These are phyloP conservation scores for Bombyx mori DNA, from an alignment of 1,140 invertebrate species.

Conservation along the genomic window DNA sequence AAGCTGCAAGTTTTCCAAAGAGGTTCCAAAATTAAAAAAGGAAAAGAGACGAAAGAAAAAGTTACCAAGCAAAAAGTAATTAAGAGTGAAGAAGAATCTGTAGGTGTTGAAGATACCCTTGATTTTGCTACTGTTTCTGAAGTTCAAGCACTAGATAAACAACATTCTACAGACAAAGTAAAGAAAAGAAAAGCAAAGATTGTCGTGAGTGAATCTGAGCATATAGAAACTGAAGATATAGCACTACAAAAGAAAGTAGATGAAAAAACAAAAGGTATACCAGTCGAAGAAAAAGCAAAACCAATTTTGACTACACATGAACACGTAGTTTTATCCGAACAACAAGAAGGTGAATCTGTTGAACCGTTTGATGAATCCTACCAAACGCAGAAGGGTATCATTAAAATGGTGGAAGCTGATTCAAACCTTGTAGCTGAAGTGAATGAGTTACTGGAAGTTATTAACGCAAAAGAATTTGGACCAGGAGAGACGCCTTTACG, in stretches of 20 bases:
- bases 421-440: slow-evolving; percentile 78
- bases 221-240: slow-evolving; percentile 74
- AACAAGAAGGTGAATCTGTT: slow-evolving; percentile 71
- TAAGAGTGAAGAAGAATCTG: slow-evolving; percentile 25
- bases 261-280: slow-evolving; percentile 47
- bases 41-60: slow-evolving; percentile 56
- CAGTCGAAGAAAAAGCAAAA: slow-evolving; percentile 64
- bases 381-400: slow-evolving; percentile 72
- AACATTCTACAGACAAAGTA: slow-evolving; percentile 24
- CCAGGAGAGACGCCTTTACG: slow-evolving; percentile 82
- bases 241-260: slow-evolving; percentile 76
- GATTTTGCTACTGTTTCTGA: background rate
- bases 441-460: slow-evolving; percentile 79
- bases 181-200: slow-evolving; percentile 66
- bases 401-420: slow-evolving; percentile 73
- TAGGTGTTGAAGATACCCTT: slow-evolving; percentile 19
- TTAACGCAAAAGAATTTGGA: slow-evolving; percentile 84
- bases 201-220: slow-evolving; percentile 72
- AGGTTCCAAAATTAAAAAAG: slow-evolving; percentile 29
- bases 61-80: slow-evolving; percentile 43
- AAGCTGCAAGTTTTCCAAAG: slow-evolving; percentile 76
- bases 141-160: slow-evolving; percentile 32
- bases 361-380: slow-evolving; percentile 72
- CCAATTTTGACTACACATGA: slow-evolving; percentile 71
- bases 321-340: slow-evolving; percentile 73